A percentile compares a stretch with the other conserved stretches of the same genome.
phyloP scores from a whole-genome alignment of 2,888 invertebrate species.

The Dexiosoma caninum region DNA sequence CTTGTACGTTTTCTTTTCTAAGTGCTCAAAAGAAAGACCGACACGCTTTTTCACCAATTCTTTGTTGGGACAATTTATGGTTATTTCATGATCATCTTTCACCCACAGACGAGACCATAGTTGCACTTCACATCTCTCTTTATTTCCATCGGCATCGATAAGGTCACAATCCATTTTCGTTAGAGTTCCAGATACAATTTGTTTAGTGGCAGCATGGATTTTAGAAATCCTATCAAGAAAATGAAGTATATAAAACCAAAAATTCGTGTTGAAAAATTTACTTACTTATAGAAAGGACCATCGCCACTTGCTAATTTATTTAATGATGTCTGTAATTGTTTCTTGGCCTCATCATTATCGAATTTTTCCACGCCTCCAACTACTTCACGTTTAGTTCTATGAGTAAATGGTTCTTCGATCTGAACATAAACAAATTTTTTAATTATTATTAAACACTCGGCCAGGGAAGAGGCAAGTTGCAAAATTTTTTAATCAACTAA shows the following conservation, averaged over 20 bases:
- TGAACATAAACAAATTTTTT: not conserved
- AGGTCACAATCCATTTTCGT: conserved; percentile 81
- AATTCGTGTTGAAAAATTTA: not conserved
- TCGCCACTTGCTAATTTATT: conserved; percentile 70
- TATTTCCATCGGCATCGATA: conserved; percentile 78
- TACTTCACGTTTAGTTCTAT: conserved; percentile 65
- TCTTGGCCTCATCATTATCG: conserved; percentile 67
- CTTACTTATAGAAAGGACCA: conserved; percentile 72
- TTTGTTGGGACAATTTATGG: conserved; percentile 75
- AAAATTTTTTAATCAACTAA: too few relatives aligned
- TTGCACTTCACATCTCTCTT: conserved; percentile 71
- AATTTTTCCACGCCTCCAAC: conserved; percentile 58
- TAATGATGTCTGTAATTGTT: conserved; percentile 67
- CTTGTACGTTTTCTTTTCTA: conserved; percentile 74
- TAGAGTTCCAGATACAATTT: conserved; percentile 80
- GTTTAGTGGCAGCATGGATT: conserved; percentile 77
- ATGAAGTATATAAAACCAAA: not conserved
- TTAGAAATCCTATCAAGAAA: conserved; percentile 68
- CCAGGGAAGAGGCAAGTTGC: not conserved
- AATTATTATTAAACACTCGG: not conserved
- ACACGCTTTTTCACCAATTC: conserved; percentile 69
- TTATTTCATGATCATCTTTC: conserved; percentile 74
- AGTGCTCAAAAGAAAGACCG: conserved; percentile 73
- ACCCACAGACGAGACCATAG: conserved; percentile 82
- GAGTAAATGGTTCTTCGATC: conserved; percentile 57